Conservation (phyloP, 2,888 invertebrate species). For the Cerceris rybyensis region DNA sequence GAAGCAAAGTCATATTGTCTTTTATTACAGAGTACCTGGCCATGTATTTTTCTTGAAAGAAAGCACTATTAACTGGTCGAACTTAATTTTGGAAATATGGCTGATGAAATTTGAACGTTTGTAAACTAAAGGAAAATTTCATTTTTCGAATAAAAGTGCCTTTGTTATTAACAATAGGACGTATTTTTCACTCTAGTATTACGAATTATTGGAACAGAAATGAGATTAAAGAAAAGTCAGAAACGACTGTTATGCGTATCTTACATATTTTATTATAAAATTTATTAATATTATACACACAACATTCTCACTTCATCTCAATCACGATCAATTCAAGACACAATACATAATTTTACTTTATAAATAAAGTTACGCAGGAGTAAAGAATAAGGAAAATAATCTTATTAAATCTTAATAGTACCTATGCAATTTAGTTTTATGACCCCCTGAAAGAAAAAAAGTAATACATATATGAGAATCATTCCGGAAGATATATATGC, state of each 20-base stretch:
- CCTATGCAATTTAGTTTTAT: conserved; percentile 60
- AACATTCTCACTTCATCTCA: conserved; percentile 59
- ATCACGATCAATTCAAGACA: conserved; percentile 66
- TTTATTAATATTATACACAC: conserved; percentile 67
- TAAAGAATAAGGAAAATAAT: conserved; percentile 59
- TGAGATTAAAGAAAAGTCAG: conserved; percentile 7
- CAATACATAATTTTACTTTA: conserved; percentile 68
- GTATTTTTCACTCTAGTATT: conserved; percentile 2
- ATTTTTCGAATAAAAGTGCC: conserved; percentile 78
- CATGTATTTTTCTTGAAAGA: conserved; percentile 55
- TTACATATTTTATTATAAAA: conserved; percentile 68
- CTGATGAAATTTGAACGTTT: conserved; percentile 69
- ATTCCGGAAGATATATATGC: conserved; percentile 39
- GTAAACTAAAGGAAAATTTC: conserved; percentile 70
- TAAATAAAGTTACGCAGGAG: conserved; percentile 69
- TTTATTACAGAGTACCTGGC: conserved; percentile 67
- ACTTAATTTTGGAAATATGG: conserved; percentile 54
- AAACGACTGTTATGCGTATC: conserved; percentile 3
- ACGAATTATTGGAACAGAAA: not conserved
- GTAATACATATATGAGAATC: not conserved
- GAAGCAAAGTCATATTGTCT: conserved; percentile 48
- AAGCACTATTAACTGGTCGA: conserved; percentile 26
- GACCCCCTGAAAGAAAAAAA: conserved; percentile 74
- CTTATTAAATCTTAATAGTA: conserved; percentile 69
- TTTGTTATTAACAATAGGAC: conserved; percentile 64